Conservation (phyloP, 2,113 vertebrate species). For the Acinonyx jubatus region DNA sequence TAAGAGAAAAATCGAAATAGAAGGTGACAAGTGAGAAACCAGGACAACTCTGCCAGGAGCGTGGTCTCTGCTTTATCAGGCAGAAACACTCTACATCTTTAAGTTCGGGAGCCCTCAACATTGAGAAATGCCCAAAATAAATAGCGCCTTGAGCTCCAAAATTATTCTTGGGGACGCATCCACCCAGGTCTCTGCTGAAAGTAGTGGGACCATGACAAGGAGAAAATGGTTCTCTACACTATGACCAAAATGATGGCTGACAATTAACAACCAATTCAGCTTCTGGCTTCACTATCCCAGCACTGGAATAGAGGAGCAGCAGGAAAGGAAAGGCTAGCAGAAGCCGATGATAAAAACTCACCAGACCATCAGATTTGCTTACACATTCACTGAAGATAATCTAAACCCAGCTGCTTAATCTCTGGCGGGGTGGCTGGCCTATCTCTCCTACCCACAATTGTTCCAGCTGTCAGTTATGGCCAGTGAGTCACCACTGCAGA, state of each 20-base stretch:
- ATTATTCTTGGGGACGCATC: neutral
- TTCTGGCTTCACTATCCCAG: neutral
- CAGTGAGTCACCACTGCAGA: constrained; percentile 31
- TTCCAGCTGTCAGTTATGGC: neutral
- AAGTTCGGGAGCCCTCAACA: neutral
- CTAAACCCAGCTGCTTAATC: constrained; percentile 15
- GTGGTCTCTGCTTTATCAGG: neutral
- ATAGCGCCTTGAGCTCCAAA: neutral
- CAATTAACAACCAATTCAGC: neutral
- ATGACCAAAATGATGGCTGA: neutral
- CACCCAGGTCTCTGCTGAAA: neutral
- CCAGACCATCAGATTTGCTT: neutral
- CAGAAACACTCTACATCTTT: neutral
- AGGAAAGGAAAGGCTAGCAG: neutral
- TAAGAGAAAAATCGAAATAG: neutral
- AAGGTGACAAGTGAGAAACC: neutral
- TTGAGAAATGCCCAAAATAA: neutral
- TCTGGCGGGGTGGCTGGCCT: neutral
- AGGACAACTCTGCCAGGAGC: neutral
- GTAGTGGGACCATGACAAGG: neutral
- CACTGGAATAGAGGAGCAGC: neutral
- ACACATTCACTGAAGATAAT: neutral
- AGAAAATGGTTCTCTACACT: neutral
- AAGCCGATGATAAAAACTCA: neutral
- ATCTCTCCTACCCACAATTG: constrained; percentile 36